phyloP scores from a whole-genome alignment of 2,888 invertebrate genomes.

The Gryllus longicercus region DNA sequence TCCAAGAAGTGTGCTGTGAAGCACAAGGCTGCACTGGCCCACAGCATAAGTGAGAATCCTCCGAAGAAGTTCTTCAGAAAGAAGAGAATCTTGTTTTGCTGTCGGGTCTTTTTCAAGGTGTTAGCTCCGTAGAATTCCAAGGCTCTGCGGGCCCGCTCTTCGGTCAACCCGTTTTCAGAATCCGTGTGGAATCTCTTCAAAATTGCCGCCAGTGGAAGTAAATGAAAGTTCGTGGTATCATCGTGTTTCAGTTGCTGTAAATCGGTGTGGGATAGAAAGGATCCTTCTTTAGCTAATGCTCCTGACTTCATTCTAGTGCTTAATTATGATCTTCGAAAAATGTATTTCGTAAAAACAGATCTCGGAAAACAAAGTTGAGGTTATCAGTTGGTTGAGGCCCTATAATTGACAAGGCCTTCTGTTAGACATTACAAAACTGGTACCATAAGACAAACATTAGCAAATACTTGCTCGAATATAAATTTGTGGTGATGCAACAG shows the following conservation, averaged over 20 bases:
- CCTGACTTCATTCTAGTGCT: no score
- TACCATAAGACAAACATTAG: no score
- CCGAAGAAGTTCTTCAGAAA: constrained; percentile 66
- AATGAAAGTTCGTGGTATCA: background rate
- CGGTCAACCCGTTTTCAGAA: background rate
- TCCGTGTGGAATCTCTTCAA: background rate
- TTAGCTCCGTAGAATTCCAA: background rate
- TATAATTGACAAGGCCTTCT: no score
- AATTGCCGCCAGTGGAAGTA: background rate
- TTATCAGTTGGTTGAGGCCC: no score
- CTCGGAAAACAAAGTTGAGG: no score
- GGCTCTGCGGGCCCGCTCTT: background rate
- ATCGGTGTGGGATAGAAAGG: background rate
- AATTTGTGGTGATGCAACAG: no score
- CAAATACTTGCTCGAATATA: no score
- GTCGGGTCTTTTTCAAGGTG: background rate
- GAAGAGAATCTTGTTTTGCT: constrained; percentile 56
- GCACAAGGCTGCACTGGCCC: constrained; percentile 63
- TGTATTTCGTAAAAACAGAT: no score
- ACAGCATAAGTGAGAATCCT: constrained; percentile 67
- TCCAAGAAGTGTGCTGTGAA: constrained; percentile 55
- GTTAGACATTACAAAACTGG: no score
- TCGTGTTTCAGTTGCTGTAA: background rate
- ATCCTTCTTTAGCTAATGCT: no score
- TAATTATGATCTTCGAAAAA: no score